These are phyloP conservation scores for Chirona hameri DNA, from an alignment of 2,888 invertebrate species.

Conservation along the genomic window DNA sequence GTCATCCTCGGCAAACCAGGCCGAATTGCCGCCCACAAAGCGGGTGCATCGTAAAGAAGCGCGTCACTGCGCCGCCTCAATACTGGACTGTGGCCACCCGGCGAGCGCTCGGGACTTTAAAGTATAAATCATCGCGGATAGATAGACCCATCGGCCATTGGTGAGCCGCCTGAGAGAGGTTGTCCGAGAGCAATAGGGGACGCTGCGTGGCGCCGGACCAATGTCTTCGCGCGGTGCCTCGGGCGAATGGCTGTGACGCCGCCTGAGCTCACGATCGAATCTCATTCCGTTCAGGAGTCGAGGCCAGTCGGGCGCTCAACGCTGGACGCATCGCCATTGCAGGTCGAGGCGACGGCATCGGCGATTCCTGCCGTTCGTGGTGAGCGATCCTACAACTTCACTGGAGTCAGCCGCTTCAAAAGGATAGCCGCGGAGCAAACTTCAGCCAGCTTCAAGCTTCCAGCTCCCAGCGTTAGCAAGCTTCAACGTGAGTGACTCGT, in stretches of 20 bases:
- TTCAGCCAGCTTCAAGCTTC: no score
- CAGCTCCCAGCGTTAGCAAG: no score
- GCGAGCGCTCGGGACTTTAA: not conserved
- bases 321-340: not conserved
- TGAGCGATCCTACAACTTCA: no score
- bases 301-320: not conserved
- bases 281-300: not conserved
- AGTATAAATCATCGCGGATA: not conserved
- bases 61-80: not conserved
- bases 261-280: no score
- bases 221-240: not conserved
- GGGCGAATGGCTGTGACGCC: not conserved
- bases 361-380: no score
- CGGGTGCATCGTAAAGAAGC: not conserved
- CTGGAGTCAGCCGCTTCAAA: no score
- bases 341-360: not conserved
- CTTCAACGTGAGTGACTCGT: no score
- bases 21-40: not conserved
- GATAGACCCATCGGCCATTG: not conserved
- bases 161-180: not conserved
- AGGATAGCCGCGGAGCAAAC: no score
- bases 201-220: not conserved
- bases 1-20: not conserved
- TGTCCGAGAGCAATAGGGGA: not conserved
- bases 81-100: not conserved